A percentile compares a stretch with the other conserved stretches of the same genome.
Evolutionary conservation across 2,888 invertebrate genomes (phyloP).

Genomic region (Drosophila parthenogenetica): DNA sequence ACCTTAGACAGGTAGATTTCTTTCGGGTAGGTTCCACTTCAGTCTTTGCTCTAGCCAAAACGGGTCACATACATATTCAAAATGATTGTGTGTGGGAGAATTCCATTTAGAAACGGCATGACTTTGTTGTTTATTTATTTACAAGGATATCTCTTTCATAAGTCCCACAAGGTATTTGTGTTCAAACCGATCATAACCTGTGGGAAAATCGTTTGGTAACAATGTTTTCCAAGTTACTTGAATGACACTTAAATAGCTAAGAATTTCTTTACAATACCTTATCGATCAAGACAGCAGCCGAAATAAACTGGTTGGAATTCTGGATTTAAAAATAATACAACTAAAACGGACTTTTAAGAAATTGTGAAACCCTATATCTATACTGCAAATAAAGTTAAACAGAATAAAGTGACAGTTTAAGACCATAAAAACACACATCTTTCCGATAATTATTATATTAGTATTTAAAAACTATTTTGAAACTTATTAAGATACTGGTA

Average conservation of each 20-base stretch:
- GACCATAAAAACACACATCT: no score
- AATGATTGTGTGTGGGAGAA: conserved; percentile 70
- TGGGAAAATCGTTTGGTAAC: conserved; percentile 62
- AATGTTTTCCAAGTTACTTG: conserved; percentile 61
- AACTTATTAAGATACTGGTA: no score
- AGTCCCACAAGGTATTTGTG: conserved; percentile 33
- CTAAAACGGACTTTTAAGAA: no score
- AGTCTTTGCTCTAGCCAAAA: conserved; percentile 66
- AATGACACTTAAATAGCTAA: conserved; percentile 58
- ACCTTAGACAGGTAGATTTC: conserved; percentile 60
- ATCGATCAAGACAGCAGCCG: neutral
- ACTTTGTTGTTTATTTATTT: conserved; percentile 73
- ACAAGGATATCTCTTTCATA: conserved; percentile 66
- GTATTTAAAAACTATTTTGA: no score
- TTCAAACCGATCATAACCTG: conserved; percentile 46
- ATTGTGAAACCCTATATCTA: no score
- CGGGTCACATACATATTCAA: conserved; percentile 71
- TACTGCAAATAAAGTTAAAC: no score
- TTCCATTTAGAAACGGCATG: conserved; percentile 75
- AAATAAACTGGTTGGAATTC: neutral
- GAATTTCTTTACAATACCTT: neutral
- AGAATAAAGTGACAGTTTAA: no score
- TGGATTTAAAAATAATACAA: neutral
- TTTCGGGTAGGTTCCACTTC: conserved; percentile 28
- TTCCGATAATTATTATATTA: no score